Conservation (phyloP, 2,113 vertebrate genomes). For the Menura novaehollandiae region DNA sequence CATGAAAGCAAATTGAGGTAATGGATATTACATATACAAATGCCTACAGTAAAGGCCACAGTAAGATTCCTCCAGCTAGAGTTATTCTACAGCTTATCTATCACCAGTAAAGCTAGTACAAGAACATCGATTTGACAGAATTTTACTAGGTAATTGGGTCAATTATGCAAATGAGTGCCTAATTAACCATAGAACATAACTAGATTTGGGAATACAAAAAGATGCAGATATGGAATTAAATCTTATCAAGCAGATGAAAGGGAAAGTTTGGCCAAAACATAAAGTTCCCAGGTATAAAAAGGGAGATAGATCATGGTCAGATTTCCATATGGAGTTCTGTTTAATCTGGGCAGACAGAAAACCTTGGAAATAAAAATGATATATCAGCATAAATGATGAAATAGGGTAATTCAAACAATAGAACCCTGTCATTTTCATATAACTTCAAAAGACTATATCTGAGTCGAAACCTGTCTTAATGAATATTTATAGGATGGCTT, state of each 20-base stretch:
- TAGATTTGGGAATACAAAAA: constrained; percentile 13
- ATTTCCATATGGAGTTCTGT: neutral
- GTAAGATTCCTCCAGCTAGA: neutral
- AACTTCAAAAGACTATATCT: neutral
- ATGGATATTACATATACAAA: neutral
- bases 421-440: neutral
- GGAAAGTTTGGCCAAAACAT: neutral
- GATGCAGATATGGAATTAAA: neutral
- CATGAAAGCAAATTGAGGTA: neutral
- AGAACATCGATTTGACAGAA: neutral
- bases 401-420: neutral
- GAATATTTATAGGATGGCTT: neutral
- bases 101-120: neutral
- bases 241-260: neutral
- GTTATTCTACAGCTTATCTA: neutral
- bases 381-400: neutral
- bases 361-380: neutral
- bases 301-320: neutral
- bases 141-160: constrained; percentile 7
- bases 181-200: neutral
- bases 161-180: neutral
- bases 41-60: neutral
- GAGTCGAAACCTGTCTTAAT: neutral
- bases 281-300: neutral
- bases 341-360: neutral